Conservation (phyloP, 1,140 invertebrate genomes). For the Portunus trituberculatus region DNA sequence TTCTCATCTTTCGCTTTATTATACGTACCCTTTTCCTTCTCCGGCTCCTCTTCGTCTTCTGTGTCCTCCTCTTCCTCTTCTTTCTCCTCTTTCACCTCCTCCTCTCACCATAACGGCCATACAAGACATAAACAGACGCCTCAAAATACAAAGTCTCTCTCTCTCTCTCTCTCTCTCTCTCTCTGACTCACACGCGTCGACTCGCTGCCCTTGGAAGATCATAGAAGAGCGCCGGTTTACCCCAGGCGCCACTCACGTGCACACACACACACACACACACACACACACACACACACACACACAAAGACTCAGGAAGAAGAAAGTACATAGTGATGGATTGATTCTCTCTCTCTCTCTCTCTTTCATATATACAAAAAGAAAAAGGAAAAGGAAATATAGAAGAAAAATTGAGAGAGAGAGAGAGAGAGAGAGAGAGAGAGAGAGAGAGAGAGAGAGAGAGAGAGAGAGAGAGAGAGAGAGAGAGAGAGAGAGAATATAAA, state of each 20-base stretch:
- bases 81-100: neutral
- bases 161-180: neutral
- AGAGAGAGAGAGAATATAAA: neutral
- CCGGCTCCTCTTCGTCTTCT: neutral
- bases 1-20: neutral
- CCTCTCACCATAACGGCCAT: neutral
- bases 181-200: no score
- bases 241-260: neutral
- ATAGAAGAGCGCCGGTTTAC: no score
- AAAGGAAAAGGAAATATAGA: no score
- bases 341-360: neutral
- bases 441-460: slow-evolving; percentile 8
- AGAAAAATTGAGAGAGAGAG: no score
- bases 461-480: slow-evolving; percentile 21
- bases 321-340: neutral
- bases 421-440: no score
- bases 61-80: neutral
- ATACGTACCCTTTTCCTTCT: no score
- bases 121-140: slow-evolving; percentile 5
- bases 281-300: neutral
- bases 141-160: neutral
- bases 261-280: slow-evolving; percentile 41
- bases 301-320: slow-evolving; percentile 9
- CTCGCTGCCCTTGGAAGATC: no score
- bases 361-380: neutral